phyloP scores from a whole-genome alignment of 2,888 invertebrate genomes.

The Stramonita haemastoma region DNA sequence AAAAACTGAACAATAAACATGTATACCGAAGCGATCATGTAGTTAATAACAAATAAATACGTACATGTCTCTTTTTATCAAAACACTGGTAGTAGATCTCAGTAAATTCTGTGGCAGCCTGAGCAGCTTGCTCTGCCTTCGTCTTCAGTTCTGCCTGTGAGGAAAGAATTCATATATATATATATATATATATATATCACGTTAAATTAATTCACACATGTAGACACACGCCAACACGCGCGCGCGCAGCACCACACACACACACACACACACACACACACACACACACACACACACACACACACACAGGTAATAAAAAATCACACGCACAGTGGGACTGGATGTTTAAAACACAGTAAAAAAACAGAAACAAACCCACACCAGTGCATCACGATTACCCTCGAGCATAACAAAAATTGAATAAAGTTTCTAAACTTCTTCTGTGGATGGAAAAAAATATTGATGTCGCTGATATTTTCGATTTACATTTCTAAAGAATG shows the following conservation, averaged over 20 bases:
- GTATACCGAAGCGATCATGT: background rate
- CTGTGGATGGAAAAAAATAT: too few species aligned
- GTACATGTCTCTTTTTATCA: constrained; percentile 90
- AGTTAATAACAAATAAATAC: constrained; percentile 49
- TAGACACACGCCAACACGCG: background rate
- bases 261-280: constrained; percentile 6
- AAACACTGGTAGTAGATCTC: constrained; percentile 92
- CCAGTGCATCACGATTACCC: too few species aligned
- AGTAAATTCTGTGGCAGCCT: constrained; percentile 92
- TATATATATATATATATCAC: background rate
- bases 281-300: background rate
- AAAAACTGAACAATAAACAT: too few species aligned
- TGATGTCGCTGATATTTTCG: too few species aligned
- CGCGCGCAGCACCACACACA: background rate
- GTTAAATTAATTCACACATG: background rate
- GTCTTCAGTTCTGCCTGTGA: constrained; percentile 64
- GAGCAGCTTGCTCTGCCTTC: constrained; percentile 86
- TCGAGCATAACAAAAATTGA: too few species aligned
- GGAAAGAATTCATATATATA: background rate
- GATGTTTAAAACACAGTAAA: background rate
- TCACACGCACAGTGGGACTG: background rate
- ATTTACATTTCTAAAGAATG: too few species aligned
- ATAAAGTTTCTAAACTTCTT: too few species aligned
- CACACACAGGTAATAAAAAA: background rate
- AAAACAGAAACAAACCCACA: too few species aligned